These are phyloP conservation scores for Platichthys flesus DNA, from an alignment of 2,113 vertebrate species.

Conservation along the genomic window DNA sequence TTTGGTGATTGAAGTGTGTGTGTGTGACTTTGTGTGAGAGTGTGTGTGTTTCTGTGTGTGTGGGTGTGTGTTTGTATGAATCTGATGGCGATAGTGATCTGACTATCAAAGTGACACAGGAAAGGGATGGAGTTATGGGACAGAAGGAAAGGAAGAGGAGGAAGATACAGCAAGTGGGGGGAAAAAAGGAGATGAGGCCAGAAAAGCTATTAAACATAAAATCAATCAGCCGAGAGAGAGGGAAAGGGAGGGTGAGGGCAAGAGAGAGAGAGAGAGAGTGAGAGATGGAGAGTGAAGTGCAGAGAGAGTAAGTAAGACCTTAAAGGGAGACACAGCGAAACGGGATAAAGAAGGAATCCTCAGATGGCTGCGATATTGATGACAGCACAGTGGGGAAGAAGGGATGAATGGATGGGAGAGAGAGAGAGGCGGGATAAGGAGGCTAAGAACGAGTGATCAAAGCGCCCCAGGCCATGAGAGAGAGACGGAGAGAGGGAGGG, in stretches of 20 bases:
- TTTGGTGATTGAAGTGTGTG: constrained; percentile 71
- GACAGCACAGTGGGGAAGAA: constrained; percentile 72
- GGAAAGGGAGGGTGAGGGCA: constrained; percentile 19
- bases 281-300: constrained; percentile 37
- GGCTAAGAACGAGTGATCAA: constrained; percentile 74
- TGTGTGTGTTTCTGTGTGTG: constrained; percentile 12
- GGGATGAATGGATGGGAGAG: constrained; percentile 61
- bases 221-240: constrained; percentile 69
- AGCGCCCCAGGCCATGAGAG: constrained; percentile 61
- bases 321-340: constrained; percentile 64
- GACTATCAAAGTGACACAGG: constrained; percentile 72
- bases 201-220: constrained; percentile 75
- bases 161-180: constrained; percentile 18
- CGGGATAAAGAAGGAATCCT: constrained; percentile 74
- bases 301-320: constrained; percentile 58
- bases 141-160: constrained; percentile 45
- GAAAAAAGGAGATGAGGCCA: constrained; percentile 58
- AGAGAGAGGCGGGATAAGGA: constrained; percentile 56
- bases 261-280: constrained; percentile 25
- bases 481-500: constrained; percentile 19
- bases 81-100: constrained; percentile 69
- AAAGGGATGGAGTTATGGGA: constrained; percentile 67
- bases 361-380: constrained; percentile 78
- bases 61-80: constrained; percentile 15
- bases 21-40: constrained; percentile 30